Conservation (phyloP, 2,797 vertebrate genomes). For the Meriones psammophilus region DNA sequence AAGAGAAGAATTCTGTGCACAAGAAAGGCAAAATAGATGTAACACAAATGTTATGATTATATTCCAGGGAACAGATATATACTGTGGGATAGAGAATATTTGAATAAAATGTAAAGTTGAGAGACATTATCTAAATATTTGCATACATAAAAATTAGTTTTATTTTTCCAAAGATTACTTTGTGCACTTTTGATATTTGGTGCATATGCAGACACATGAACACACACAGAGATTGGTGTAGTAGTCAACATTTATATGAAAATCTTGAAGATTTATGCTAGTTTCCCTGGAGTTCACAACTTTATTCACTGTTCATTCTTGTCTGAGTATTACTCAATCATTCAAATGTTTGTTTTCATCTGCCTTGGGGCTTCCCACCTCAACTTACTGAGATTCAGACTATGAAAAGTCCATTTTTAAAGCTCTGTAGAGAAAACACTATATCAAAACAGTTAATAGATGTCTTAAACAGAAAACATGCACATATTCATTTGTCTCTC, state of each 20-base stretch:
- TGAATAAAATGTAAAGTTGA: background rate
- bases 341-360: slow-evolving; percentile 67
- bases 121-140: background rate
- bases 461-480: slow-evolving; percentile 38
- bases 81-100: background rate
- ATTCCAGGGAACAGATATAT: background rate
- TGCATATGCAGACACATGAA: slow-evolving; percentile 52
- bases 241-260: slow-evolving; percentile 67
- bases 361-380: slow-evolving; percentile 15
- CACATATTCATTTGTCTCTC: slow-evolving; percentile 70
- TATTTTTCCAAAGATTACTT: slow-evolving; percentile 40
- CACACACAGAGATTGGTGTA: slow-evolving; percentile 16
- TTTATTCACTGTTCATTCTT: slow-evolving; percentile 52
- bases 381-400: slow-evolving; percentile 60
- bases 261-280: slow-evolving; percentile 68
- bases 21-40: background rate
- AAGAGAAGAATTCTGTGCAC: background rate
- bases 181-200: slow-evolving; percentile 38
- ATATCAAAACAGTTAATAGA: slow-evolving; percentile 72
- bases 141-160: background rate
- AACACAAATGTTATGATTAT: background rate
- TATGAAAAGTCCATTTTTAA: slow-evolving; percentile 67
- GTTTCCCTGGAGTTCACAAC: slow-evolving; percentile 33
- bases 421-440: slow-evolving; percentile 49
- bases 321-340: slow-evolving; percentile 67